Conservation (phyloP, 2,113 vertebrate genomes). For the Noctilio leporinus region DNA sequence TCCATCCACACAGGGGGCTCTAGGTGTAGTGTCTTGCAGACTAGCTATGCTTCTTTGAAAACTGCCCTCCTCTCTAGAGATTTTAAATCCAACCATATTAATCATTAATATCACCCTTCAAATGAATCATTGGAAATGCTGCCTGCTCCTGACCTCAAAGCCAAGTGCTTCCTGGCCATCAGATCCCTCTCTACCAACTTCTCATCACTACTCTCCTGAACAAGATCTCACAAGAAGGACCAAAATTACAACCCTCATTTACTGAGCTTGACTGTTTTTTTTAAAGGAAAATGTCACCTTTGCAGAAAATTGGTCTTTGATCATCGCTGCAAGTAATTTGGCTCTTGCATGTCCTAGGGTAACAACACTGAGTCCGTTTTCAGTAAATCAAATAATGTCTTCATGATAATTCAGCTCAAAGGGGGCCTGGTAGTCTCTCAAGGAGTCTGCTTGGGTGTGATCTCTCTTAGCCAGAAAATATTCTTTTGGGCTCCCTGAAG, state of each 20-base stretch:
- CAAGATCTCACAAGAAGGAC: not conserved
- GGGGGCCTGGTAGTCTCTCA: not conserved
- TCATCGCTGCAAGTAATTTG: not conserved
- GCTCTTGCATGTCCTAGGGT: not conserved
- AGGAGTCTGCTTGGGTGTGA: not conserved
- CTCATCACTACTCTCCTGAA: not conserved
- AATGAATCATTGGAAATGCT: slow-evolving; percentile 23
- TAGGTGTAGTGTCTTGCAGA: not conserved
- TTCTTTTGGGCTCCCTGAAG: not conserved
- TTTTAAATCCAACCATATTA: not conserved
- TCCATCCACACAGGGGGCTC: not conserved
- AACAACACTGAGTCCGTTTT: not conserved
- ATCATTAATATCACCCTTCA: slow-evolving; percentile 40
- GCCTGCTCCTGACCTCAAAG: not conserved
- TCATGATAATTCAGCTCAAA: slow-evolving; percentile 8
- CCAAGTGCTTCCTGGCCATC: not conserved
- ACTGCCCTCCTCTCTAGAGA: slow-evolving; percentile 1
- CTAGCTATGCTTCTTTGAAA: not conserved
- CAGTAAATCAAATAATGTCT: not conserved
- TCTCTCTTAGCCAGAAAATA: not conserved
- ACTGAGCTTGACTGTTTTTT: not conserved
- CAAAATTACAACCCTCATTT: not conserved
- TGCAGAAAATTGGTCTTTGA: not conserved
- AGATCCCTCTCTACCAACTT: not conserved
- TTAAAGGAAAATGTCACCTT: not conserved